Evolutionary conservation across 2,888 invertebrate species (phyloP).

Genomic region (Cremastinae sp.): DNA sequence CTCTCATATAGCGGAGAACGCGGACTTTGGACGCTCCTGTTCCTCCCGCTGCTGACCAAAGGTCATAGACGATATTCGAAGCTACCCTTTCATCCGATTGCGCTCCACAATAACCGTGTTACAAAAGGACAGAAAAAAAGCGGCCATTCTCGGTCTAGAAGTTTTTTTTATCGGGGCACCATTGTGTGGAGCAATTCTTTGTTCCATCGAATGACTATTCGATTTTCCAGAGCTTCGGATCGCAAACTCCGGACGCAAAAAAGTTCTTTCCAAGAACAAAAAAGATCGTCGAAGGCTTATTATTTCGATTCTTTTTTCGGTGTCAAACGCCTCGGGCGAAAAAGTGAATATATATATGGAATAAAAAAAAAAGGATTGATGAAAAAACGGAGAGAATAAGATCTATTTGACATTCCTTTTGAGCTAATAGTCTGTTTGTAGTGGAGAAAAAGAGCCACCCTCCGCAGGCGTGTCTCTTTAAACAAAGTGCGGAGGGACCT

Average conservation of each 20-base stretch:
- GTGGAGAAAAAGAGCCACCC: no score
- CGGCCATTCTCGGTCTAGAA: slow-evolving; percentile 4
- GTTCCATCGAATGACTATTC: slow-evolving; percentile 65
- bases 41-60: slow-evolving; percentile 30
- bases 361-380: no score
- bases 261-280: slow-evolving; percentile 1
- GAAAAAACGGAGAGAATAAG: no score
- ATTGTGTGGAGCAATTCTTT: slow-evolving; percentile 1
- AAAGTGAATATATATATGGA: not conserved
- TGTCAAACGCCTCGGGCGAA: not conserved
- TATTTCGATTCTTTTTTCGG: slow-evolving; percentile 13
- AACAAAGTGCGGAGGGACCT: no score
- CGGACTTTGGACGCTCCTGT: slow-evolving; percentile 30
- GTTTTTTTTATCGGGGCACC: not conserved
- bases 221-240: slow-evolving; percentile 61
- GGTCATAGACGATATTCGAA: slow-evolving; percentile 40
- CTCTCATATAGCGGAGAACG: slow-evolving; percentile 39
- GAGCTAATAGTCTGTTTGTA: no score
- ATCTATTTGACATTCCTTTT: no score
- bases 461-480: no score
- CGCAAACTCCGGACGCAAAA: not conserved
- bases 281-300: slow-evolving; percentile 4
- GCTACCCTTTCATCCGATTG: slow-evolving; percentile 40
- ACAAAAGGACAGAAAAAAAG: slow-evolving; percentile 40
- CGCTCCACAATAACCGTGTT: slow-evolving; percentile 48